Evolutionary conservation across 2,888 invertebrate species (phyloP).

Genomic region (Zele albiditarsus): DNA sequence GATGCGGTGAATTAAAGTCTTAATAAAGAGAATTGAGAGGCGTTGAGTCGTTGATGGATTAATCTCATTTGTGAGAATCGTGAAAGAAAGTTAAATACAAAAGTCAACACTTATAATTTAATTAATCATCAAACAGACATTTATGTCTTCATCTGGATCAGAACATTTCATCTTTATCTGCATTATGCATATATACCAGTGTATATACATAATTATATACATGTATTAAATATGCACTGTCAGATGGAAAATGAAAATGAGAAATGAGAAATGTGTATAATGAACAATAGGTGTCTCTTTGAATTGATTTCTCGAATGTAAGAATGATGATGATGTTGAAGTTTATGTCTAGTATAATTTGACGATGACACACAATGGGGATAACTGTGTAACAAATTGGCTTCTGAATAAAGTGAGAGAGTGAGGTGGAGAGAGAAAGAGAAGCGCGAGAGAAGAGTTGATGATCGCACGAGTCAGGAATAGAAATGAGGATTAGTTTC

Average conservation of each 20-base stretch:
- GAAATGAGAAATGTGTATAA: background rate
- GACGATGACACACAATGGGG: slow-evolving; percentile 25
- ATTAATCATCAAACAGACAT: slow-evolving; percentile 14
- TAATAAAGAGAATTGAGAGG: slow-evolving; percentile 12
- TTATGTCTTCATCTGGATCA: slow-evolving; percentile 2
- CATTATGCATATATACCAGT: background rate
- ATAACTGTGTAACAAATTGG: slow-evolving; percentile 15
- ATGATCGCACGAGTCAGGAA: background rate
- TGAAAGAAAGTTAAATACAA: slow-evolving; percentile 2
- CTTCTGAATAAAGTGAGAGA: slow-evolving; percentile 5
- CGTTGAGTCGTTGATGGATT: slow-evolving; percentile 21
- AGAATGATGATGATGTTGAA: slow-evolving; percentile 22
- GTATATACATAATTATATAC: background rate
- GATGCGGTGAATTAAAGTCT: slow-evolving; percentile 15
- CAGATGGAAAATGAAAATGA: slow-evolving; percentile 7
- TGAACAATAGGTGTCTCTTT: slow-evolving; percentile 4
- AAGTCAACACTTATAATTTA: slow-evolving; percentile 8
- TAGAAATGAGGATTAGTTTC: slow-evolving; percentile 9
- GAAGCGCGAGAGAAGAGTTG: background rate
- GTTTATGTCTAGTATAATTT: slow-evolving; percentile 19
- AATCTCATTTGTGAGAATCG: slow-evolving; percentile 12
- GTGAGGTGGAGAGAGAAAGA: background rate
- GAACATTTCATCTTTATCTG: background rate
- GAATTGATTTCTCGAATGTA: slow-evolving; percentile 4
- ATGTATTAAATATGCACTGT: background rate